phyloP scores from a whole-genome alignment of 2,888 invertebrate genomes.

The Geophilus truncorum region DNA sequence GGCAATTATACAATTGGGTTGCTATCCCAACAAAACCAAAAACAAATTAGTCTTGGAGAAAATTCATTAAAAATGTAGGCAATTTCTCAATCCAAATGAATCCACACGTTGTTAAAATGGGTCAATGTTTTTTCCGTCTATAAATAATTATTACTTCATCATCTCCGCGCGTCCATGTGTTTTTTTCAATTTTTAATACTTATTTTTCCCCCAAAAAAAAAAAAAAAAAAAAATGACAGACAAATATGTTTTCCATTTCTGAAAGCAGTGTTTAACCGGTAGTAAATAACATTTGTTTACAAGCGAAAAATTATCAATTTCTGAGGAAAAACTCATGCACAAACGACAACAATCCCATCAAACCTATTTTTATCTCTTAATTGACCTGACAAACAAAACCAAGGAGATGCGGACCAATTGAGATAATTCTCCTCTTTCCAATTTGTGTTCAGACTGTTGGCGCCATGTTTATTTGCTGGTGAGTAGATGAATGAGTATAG shows the following conservation, averaged over 20 bases:
- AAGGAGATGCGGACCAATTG: background rate
- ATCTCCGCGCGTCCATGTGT: too few relatives aligned
- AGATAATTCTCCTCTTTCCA: conserved; percentile 1
- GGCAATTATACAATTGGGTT: background rate
- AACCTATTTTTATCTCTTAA: conserved; percentile 9
- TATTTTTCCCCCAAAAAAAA: background rate
- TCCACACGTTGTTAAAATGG: background rate
- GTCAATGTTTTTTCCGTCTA: background rate
- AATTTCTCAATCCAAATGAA: background rate
- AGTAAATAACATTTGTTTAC: background rate
- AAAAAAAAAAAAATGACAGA: too few relatives aligned
- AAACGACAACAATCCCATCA: background rate
- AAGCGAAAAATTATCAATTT: background rate
- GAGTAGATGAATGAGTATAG: conserved; percentile 12
- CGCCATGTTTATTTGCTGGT: conserved; percentile 4
- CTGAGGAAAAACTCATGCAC: background rate
- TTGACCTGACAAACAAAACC: conserved; percentile 14
- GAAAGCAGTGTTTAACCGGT: background rate
- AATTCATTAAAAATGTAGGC: background rate
- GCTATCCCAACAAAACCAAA: background rate
- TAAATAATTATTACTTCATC: background rate
- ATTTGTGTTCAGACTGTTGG: conserved; percentile 16
- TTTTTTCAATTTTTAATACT: too few relatives aligned
- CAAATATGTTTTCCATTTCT: background rate
- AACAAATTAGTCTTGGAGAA: background rate